Evolutionary conservation across 2,113 vertebrate species (phyloP).

Genomic region (Archocentrus centrarchus): DNA sequence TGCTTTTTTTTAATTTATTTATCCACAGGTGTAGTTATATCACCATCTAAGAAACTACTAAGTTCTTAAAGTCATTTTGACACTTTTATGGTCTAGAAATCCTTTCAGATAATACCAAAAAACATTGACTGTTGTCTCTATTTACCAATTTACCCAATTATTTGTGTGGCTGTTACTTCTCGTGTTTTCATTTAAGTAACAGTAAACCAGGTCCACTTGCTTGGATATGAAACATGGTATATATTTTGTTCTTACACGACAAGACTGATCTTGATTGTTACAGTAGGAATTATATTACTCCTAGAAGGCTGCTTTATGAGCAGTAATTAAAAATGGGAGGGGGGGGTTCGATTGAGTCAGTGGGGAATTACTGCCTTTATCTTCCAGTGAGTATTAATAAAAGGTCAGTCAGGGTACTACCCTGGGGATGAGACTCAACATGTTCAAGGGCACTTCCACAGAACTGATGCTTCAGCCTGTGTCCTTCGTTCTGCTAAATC

Average conservation of each 20-base stretch:
- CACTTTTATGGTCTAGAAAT: not conserved
- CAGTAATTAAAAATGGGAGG: slow-evolving; percentile 16
- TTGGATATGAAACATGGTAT: not conserved
- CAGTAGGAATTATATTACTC: not conserved
- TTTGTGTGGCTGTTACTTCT: not conserved
- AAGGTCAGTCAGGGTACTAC: slow-evolving; percentile 17
- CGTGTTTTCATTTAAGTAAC: not conserved
- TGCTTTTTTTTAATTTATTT: not conserved
- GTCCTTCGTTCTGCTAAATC: slow-evolving; percentile 7
- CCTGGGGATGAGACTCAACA: not conserved
- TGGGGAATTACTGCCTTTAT: slow-evolving; percentile 15
- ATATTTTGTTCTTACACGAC: not conserved
- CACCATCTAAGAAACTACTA: slow-evolving; percentile 6
- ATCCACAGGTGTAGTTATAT: not conserved
- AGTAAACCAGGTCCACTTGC: not conserved
- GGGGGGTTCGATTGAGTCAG: not conserved
- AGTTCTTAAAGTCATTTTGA: not conserved
- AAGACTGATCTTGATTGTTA: slow-evolving; percentile 11
- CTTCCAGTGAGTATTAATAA: slow-evolving; percentile 11
- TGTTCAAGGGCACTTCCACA: slow-evolving; percentile 24
- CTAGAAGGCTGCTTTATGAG: not conserved
- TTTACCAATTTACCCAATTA: not conserved
- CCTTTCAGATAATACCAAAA: not conserved
- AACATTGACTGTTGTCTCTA: not conserved
- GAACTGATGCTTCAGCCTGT: slow-evolving; percentile 6